Conservation (phyloP, 2,113 vertebrate species). For the Tragelaphus buxtoni region DNA sequence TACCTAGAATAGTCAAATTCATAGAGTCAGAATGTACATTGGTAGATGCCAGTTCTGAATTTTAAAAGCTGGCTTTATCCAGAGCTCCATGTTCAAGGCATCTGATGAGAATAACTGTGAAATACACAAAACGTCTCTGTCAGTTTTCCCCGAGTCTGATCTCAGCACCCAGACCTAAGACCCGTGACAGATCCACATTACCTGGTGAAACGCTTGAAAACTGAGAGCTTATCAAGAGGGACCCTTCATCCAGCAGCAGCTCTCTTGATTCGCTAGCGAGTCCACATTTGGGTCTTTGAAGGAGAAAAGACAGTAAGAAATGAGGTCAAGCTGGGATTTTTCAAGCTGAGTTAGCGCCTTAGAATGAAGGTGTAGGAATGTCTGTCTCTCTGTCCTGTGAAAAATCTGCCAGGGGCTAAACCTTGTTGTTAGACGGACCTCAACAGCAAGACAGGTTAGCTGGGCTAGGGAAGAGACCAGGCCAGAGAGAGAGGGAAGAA, state of each 20-base stretch:
- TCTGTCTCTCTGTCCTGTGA: conserved; percentile 15
- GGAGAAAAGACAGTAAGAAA: conserved; percentile 12
- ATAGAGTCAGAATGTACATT: background rate
- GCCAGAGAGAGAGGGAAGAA: background rate
- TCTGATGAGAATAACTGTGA: background rate
- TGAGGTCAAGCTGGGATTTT: conserved; percentile 55
- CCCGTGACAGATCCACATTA: background rate
- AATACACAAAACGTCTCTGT: background rate
- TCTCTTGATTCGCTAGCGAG: background rate
- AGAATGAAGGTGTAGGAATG: conserved; percentile 22
- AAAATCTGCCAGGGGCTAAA: conserved; percentile 45
- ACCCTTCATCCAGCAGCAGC: background rate
- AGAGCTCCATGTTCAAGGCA: background rate
- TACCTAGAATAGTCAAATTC: background rate
- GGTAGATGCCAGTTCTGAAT: background rate
- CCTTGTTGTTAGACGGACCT: background rate
- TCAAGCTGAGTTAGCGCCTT: background rate
- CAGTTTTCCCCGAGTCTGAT: background rate
- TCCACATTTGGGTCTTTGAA: background rate
- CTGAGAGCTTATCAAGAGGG: background rate
- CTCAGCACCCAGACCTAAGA: background rate
- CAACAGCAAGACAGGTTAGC: background rate
- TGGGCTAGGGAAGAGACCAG: background rate
- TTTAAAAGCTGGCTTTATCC: background rate
- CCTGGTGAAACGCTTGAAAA: background rate